Evolutionary conservation across 2,797 vertebrate genomes (phyloP).

Genomic region (Urosaurus nigricauda): DNA sequence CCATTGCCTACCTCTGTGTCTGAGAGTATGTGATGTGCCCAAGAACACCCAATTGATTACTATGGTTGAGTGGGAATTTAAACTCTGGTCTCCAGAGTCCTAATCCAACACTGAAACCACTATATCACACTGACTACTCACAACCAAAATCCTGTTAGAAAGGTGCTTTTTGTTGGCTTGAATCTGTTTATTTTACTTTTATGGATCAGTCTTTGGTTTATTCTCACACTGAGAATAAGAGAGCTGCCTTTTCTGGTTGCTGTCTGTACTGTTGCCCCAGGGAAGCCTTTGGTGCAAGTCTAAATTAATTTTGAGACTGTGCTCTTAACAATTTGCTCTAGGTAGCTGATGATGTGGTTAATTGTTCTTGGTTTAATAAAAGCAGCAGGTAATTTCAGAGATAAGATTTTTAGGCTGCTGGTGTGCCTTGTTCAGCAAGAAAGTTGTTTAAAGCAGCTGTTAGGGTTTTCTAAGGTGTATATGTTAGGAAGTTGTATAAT

Average conservation of each 20-base stretch:
- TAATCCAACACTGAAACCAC: no score
- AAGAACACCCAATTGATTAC: no score
- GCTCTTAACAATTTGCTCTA: conserved; percentile 11
- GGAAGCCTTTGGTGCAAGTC: accelerated
- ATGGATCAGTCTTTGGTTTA: neutral
- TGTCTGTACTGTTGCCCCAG: neutral
- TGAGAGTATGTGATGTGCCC: no score
- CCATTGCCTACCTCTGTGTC: no score
- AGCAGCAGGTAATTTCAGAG: conserved; percentile 20
- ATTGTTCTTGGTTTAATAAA: conserved; percentile 9
- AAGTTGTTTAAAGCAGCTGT: neutral
- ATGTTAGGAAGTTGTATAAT: neutral
- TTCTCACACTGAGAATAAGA: neutral
- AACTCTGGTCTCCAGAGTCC: no score
- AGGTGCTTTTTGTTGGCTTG: neutral
- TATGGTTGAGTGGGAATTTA: no score
- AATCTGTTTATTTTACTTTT: neutral
- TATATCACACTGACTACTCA: neutral
- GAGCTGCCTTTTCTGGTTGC: neutral
- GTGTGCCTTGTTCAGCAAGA: neutral
- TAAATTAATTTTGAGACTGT: conserved; percentile 2
- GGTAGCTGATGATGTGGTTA: neutral
- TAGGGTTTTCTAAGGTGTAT: neutral
- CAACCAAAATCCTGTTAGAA: neutral
- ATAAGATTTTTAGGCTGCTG: neutral